Evolutionary conservation across 2,888 invertebrate species (phyloP), one percentile per base, ranked within the genome.

Genomic region (Pandemis cinnamomeana): DNA sequence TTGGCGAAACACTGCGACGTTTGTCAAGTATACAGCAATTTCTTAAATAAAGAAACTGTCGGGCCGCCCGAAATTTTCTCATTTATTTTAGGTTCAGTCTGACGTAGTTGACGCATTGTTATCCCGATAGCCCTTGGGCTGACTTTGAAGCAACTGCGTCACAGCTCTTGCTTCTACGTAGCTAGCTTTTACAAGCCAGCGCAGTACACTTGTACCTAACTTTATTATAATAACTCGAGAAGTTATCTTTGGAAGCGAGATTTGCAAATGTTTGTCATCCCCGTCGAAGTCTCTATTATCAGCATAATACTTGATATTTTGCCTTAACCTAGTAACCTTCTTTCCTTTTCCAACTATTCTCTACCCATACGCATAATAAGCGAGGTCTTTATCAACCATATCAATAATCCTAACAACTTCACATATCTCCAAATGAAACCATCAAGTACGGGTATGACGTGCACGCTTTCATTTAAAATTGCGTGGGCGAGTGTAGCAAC

Each of bases 1-100:
- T 15, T 51, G 8, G 36, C 41, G 60, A 41, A 55, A 68, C 36
- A 48, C 63, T 72, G 41, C 62, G 55, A 67, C 27, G 46, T 61
- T 67, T 20, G 20, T 41, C 53, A 62, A 53, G 71, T 71, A 46
- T 6, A 68, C 36, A 36, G 53, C 62, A 48, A 48, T 66, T 48
- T 60, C 36, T 68, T 68, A 46, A 68, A 69, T 20, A 27, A 60
- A 60, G 60, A 61, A 69, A 48, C 46, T 48, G 42, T 55, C 42
- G 36, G 51, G 60, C 42, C 41, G 10, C 13, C 64, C 44, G 48
- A 41, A 58, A 55, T 58, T 41, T 61, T 20, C 42, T 51, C 15
- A 61, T 62, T 72, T 72, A 72, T 67, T 67, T 72, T 53, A 53
- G 53, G 15, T 55, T 63, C 58, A 11, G 13, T 66, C 5, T 63